These are phyloP conservation scores for Latrodectus hesperus DNA, from an alignment of 2,888 invertebrate species.

Conservation along the genomic window DNA sequence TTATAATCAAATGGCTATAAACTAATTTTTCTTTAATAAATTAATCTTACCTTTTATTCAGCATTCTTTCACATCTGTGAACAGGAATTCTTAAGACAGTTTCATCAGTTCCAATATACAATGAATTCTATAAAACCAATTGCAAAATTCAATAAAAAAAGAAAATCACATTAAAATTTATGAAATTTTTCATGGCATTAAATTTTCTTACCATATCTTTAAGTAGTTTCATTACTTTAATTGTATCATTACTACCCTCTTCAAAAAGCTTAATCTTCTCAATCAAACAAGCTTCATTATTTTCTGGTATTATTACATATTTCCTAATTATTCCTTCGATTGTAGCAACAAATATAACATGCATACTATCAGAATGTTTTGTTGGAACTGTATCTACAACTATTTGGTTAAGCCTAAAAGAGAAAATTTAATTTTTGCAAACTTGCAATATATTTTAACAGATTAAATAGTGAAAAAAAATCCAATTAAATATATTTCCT, in stretches of 20 bases:
- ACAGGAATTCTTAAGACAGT: constrained; percentile 84
- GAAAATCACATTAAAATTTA: not conserved
- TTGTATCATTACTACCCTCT: constrained; percentile 82
- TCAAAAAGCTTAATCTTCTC: constrained; percentile 86
- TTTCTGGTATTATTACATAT: constrained; percentile 83
- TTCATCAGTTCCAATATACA: constrained; percentile 84
- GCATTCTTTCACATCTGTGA: constrained; percentile 80
- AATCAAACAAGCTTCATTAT: constrained; percentile 83
- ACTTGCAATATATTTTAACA: not conserved
- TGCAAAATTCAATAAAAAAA: not conserved
- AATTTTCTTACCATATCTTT: constrained; percentile 77
- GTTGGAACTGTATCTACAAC: constrained; percentile 87
- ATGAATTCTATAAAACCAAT: constrained; percentile 79
- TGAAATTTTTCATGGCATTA: not conserved
- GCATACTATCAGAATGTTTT: constrained; percentile 81
- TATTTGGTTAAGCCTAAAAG: constrained; percentile 77
- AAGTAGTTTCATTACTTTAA: constrained; percentile 77
- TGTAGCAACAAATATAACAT: constrained; percentile 88
- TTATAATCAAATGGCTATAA: not conserved
- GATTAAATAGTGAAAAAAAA: not conserved
- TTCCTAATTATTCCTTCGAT: constrained; percentile 85
- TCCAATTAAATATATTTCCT: not conserved
- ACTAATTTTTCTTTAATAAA: not conserved
- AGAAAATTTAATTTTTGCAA: not conserved
- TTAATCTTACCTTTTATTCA: constrained; percentile 30